Evolutionary conservation across 2,888 invertebrate species (phyloP), one percentile per base, ranked within the genome.

Genomic region (Agonopterix subpropinquella): DNA sequence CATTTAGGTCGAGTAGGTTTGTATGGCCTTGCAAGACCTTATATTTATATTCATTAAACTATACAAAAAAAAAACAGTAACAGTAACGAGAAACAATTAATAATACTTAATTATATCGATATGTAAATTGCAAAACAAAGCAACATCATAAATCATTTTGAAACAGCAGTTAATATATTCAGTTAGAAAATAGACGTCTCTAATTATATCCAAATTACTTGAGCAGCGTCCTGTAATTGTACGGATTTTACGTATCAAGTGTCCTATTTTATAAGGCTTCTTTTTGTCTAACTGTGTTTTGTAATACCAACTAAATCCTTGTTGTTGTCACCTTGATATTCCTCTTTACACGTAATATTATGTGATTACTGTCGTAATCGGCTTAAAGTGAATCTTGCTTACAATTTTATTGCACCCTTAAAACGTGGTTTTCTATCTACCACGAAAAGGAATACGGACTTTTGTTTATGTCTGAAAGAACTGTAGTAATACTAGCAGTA

Each of bases 161-260:
- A 39, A 39, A 39, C n/a, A n/a, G 39, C 39, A n/a, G n/a, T 8
- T 43, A 28, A 39, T 37, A 43, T 43, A 48, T 44, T 35, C 43
- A n/a, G 46, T 45, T 45, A 44, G 47, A 49, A 51, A 51, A 47
- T 44, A 28, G 28, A 42, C 36, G 39, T 13, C 41, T 41, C 11
- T 42, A 65, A 65, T 67, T 67, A 66, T 57, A 54, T 47, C 28
- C 28, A 28, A 28, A 28, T 28, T 53, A 53, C 42, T 45, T 44
- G 51, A 47, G 50, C 49, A 50, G 47, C 48, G 57, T 53, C 60
- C 56, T 61, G 54, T 61, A 61, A 62, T 64, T 53, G 55, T 54
- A 52, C 52, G 64, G 67, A 64, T 72, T 71, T 71, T 57, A 57
- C 55, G 64, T 73, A 76, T 77, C 70, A 64, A 57, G 65, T 76